Evolutionary conservation across 1,140 invertebrate species (phyloP), one percentile per base, ranked within the genome.

Genomic region (Panagrolaimus sp.): DNA sequence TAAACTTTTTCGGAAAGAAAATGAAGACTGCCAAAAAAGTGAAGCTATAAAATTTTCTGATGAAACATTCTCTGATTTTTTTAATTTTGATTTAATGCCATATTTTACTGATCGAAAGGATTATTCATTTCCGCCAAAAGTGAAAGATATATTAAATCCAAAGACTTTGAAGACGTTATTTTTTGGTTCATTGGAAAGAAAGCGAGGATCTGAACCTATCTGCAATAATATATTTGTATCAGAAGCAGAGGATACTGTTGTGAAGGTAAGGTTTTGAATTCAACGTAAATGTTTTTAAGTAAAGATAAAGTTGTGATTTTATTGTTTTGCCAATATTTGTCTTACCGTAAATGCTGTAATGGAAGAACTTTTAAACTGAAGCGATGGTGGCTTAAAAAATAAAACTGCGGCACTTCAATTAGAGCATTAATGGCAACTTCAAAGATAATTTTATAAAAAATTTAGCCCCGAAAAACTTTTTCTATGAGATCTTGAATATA

Each of bases 11-110:
- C 20, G 14, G 8, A 27, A 57, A 57, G 8, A 20, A 20, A 27
- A 57, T 57, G 9, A 20, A 13, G 27, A 13, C 8, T 57, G 51
- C 20, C 14, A 27, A 57, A 27, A 20, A 20, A 11, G 20, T n/a
- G 27, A 57, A 57, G 13, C 51, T 11, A 0, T 57, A 20, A 13
- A 57, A 16, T 57, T 57, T 8, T 11, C 20, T 5, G 51, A 57
- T 25, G 20, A 57, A 25, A 57, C 51, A 57, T 57, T 57, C 51
- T 25, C 20, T 2, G 11, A 20, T 57, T 57, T 57, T 57, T 20
- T 57, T 9, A 27, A 57, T 20, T 57, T 25, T 23, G 51, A 57
- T 25, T 13, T 57, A 16, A 57, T 57, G 51, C 51, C 51, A 57
- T 20, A 11, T 9, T 23, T 57, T 8, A 27, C 27, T 0, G 51